A percentile compares a stretch with the other conserved stretches of the same genome.
These are phyloP conservation scores for Meloidogyne chitwoodi DNA, from an alignment of 1,140 invertebrate genomes.

Conservation along the genomic window DNA sequence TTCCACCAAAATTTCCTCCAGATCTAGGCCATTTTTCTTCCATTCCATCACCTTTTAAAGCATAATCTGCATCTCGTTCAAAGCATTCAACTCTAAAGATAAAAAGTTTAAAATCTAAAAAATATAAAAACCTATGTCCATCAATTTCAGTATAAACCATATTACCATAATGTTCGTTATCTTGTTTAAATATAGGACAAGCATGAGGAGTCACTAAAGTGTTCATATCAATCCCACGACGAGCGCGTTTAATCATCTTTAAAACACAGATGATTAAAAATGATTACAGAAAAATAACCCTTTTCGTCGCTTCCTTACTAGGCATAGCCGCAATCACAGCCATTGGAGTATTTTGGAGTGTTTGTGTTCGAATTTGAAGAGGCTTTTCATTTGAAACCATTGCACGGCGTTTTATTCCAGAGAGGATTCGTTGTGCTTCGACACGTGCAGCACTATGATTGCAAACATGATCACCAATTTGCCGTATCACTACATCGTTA, in stretches of 20 bases:
- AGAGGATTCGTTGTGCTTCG: neutral
- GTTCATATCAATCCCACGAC: conserved; percentile 1
- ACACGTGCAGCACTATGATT: conserved; percentile 2
- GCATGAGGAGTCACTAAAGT: neutral
- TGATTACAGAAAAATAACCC: neutral
- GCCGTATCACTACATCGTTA: neutral
- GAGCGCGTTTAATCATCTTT: conserved; percentile 12
- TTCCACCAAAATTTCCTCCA: neutral
- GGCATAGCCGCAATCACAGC: conserved; percentile 6
- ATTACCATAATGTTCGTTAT: neutral
- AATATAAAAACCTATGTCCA: neutral
- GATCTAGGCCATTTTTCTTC: neutral
- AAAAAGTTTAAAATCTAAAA: neutral
- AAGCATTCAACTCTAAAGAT: neutral
- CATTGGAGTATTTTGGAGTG: neutral
- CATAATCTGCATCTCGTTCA: neutral
- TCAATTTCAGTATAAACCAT: neutral
- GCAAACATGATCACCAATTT: conserved; percentile 3
- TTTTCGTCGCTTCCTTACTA: conserved; percentile 13
- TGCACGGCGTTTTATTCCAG: neutral
- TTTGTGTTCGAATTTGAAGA: neutral
- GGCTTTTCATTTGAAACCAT: neutral
- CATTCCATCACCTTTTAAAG: neutral
- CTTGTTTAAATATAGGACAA: neutral
- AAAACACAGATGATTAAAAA: neutral